Percentiles rank a stretch among this genome's conserved stretches.
phyloP scores from a whole-genome alignment of 92 coral and sea anemone genomes.

The Desmophyllum pertusum region DNA sequence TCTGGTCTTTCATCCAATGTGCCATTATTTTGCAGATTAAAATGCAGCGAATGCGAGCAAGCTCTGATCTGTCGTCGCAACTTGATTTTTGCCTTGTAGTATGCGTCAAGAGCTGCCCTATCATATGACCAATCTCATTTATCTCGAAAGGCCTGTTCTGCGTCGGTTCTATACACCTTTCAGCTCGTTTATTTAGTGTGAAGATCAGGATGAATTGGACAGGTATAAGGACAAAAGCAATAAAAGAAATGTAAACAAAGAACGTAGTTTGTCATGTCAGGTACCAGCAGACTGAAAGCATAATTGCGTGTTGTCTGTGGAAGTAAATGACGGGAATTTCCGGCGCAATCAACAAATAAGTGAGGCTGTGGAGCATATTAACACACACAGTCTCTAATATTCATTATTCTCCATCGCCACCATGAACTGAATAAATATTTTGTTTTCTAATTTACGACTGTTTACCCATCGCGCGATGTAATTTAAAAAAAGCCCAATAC shows the following conservation, averaged over 20 bases:
- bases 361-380: slow-evolving; percentile 21
- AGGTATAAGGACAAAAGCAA: not conserved
- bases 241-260: not conserved
- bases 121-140: not conserved
- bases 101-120: slow-evolving; percentile 14
- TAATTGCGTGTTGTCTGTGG: slow-evolving; percentile 9
- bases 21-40: not conserved
- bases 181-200: not conserved
- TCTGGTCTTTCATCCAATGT: not conserved
- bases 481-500: not conserved
- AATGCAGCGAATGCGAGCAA: slow-evolving; percentile 11
- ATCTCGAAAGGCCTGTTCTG: not conserved
- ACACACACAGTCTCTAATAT: not conserved
- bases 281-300: not conserved
- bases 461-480: not conserved
- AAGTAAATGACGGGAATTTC: slow-evolving; percentile 35
- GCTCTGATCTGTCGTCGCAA: slow-evolving; percentile 11
- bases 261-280: not conserved
- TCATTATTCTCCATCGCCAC: slow-evolving; percentile 3
- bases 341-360: slow-evolving; percentile 29
- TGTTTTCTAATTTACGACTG: slow-evolving; percentile 3
- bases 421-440: slow-evolving; percentile 1
- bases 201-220: not conserved
- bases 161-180: not conserved
- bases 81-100: not conserved